Evolutionary conservation across 2,888 invertebrate genomes (phyloP), one percentile per base, ranked within the genome.

Genomic region (Geotrupes spiniger): DNA sequence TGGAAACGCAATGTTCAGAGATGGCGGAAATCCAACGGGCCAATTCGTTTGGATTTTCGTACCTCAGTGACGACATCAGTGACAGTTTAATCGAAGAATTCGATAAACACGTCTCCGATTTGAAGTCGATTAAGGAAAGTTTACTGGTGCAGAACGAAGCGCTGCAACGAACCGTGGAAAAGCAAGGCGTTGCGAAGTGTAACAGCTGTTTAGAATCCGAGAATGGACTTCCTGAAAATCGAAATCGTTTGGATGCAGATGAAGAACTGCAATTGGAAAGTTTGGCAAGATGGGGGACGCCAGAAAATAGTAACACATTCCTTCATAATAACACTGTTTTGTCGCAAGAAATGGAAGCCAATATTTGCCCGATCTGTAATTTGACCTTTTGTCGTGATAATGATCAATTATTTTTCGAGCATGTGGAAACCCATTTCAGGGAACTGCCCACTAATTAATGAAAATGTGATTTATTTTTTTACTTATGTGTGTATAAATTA

Each of bases 341-440:
- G 44, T 2, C 11, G 21, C 21, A 21, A 21, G 21, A 21, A 21
- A 21, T 3, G 21, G 17, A 16, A 17, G 28, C 16, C 12, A 12
- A 81, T 68, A 82, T 85, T 42, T 90, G 90, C 61, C 90, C 90
- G 0, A 79, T 90, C 74, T 90, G 90, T 71, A 84, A 82, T 6
- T 76, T 78, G 66, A 74, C 75, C 54, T 89, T 83, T 63, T n/a
- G 15, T 33, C 8, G 8, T 15, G 14, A 10, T 33, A 73, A 74
- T 36, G 78, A 77, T 64, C 74, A 78, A 45, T 66, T 76, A 8
- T 89, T 89, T 64, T 82, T 85, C 54, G 75, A 81, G 48, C 90
- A 91, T 71, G 90, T 91, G 17, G 82, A 89, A 68, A 80, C 76
- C 60, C 90, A 90, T 74, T 90, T 90, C 68, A 72, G 78, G 6